A percentile compares a stretch with the other conserved stretches of the same genome.
phyloP scores from a whole-genome alignment of 2,888 invertebrate genomes.

The Heteromyza rotundicornis region DNA sequence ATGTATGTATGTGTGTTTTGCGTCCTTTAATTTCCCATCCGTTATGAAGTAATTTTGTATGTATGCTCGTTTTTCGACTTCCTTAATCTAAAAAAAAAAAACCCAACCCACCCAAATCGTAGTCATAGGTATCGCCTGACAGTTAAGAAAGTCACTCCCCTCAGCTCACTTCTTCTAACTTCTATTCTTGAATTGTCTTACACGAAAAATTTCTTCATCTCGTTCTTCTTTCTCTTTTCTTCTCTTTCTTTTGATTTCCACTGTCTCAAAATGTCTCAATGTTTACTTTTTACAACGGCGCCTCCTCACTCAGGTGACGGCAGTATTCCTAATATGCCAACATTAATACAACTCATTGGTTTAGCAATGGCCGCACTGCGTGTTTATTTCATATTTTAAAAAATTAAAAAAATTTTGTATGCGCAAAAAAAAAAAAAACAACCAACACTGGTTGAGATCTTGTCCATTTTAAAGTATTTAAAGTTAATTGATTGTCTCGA shows the following conservation, averaged over 20 bases:
- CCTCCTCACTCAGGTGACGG: constrained; percentile 57
- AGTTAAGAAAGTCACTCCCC: constrained; percentile 33
- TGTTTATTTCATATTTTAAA: constrained; percentile 37
- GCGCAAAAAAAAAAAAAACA: too few relatives aligned
- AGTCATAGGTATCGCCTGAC: too few relatives aligned
- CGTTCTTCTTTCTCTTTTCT: constrained; percentile 32
- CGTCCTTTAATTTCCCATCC: background rate
- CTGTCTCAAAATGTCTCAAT: too few relatives aligned
- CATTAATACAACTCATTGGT: constrained; percentile 58
- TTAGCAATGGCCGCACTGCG: constrained; percentile 56
- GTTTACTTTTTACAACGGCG: constrained; percentile 28
- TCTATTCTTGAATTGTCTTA: constrained; percentile 15
- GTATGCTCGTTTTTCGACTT: too few relatives aligned
- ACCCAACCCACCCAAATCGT: too few relatives aligned
- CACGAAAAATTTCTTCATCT: constrained; percentile 38
- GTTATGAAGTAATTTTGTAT: too few relatives aligned
- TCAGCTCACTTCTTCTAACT: constrained; percentile 3
- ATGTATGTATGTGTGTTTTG: background rate
- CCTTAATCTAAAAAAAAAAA: too few relatives aligned
- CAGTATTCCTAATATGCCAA: constrained; percentile 58
- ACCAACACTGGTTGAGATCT: too few relatives aligned
- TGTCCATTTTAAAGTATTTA: too few relatives aligned
- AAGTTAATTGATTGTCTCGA: too few relatives aligned
- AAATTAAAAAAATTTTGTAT: too few relatives aligned
- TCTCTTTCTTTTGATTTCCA: constrained; percentile 33